These are phyloP conservation scores for Argyrosomus regius DNA, from an alignment of 2,797 vertebrate genomes.

Conservation along the genomic window DNA sequence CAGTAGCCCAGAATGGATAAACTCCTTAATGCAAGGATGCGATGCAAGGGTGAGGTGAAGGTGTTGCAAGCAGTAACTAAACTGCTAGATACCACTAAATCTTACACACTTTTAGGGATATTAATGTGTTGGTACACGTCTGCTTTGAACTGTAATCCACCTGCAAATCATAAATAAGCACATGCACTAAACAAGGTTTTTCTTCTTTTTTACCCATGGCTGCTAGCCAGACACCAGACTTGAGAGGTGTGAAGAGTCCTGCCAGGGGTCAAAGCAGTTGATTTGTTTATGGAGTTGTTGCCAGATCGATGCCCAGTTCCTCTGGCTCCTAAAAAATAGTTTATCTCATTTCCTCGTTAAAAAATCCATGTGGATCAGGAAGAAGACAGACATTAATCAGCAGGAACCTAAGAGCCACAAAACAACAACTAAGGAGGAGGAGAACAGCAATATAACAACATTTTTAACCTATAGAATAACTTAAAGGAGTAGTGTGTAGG, in stretches of 20 bases:
- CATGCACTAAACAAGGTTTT: conserved; percentile 68
- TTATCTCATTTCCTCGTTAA: conserved; percentile 53
- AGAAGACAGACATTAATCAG: conserved; percentile 15
- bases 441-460: no score
- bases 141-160: conserved; percentile 62
- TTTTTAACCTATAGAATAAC: no score
- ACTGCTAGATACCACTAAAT: no score
- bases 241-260: conserved; percentile 58
- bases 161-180: conserved; percentile 82
- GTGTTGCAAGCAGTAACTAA: no score
- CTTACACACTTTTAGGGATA: no score
- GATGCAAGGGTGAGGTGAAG: no score
- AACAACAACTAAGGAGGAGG: neutral
- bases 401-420: neutral
- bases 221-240: conserved; percentile 65
- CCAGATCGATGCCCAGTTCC: conserved; percentile 57
- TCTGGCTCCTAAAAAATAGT: conserved; percentile 49
- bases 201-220: conserved; percentile 62
- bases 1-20: no score
- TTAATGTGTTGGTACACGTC: no score
- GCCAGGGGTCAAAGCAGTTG: conserved; percentile 66
- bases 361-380: conserved; percentile 44
- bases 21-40: no score
- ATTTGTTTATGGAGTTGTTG: conserved; percentile 69
- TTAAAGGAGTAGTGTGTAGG: no score